Evolutionary conservation across 2,797 vertebrate species (phyloP), one percentile per base, ranked within the genome.

Genomic region (Petrocephalus schoutedeni): DNA sequence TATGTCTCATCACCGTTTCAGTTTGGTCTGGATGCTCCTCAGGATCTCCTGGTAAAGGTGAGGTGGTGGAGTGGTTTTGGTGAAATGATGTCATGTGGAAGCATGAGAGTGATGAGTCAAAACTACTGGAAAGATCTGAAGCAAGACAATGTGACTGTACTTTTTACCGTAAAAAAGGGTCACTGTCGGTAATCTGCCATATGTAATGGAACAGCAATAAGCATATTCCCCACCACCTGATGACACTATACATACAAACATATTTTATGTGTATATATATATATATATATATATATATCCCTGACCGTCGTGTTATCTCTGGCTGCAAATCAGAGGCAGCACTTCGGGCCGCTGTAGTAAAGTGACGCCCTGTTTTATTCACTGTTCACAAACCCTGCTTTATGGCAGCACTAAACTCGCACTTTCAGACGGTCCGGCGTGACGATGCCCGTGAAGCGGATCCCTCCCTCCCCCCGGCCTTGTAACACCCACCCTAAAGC

Each of bases 381-480:
- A 94, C 92, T 92, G 93, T 94, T 95, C 93, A 95, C 94, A 94
- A 95, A 95, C 95, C 93, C 93, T 92, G 93, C 93, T 96, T 96
- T 96, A 96, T 95, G 94, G 95, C 95, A 95, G 94, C 94, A 95
- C 95, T 95, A 67, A 98, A 99, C 97, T 98, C 97, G 98, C 97
- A 97, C 96, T 97, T 97, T 97, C 96, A 96, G 97, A 97, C 97
- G 97, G 96, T 97, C 97, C 97, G 96, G 49, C 96, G 95, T 96
- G 97, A 97, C 97, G 98, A 97, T 97, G 96, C 96, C 97, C 96
- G 96, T 96, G 97, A 97, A 98, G 98, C 96, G 95, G 98, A 96
- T 95, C 98, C 97, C 97, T 98, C 98, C 97, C 96, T 94, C 98
- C 98, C 98, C 97, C 96, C 94, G 86, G 92, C 97, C 95, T 93